Conservation (phyloP, 2,888 invertebrate species). For the Leptinotarsa rubiginosa region DNA sequence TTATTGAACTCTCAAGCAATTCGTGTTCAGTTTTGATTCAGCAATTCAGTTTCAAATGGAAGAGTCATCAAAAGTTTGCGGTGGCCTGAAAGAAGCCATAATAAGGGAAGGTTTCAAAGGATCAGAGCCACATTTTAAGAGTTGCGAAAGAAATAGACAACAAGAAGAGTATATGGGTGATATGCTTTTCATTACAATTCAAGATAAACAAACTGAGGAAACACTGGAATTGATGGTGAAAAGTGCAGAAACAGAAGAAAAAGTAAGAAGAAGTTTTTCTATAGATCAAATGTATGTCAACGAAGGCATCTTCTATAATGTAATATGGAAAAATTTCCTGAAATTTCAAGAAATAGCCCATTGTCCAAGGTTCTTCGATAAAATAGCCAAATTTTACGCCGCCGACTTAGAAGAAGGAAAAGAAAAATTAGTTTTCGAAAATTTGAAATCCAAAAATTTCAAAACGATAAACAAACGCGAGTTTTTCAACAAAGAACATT, state of each 20-base stretch:
- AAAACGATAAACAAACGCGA: constrained; percentile 27
- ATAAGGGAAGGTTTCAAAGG: not conserved
- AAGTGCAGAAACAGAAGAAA: not conserved
- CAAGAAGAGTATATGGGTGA: not conserved
- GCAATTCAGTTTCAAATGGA: not conserved
- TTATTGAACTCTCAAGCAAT: too few relatives aligned
- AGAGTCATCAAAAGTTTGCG: not conserved
- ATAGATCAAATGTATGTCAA: constrained; percentile 13
- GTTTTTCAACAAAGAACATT: constrained; percentile 46
- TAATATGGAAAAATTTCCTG: constrained; percentile 26
- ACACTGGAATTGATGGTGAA: not conserved
- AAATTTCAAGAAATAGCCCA: constrained; percentile 22
- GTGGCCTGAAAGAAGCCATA: not conserved
- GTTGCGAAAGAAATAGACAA: not conserved
- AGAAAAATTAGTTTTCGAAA: constrained; percentile 44
- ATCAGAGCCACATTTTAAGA: not conserved
- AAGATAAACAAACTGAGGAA: not conserved
- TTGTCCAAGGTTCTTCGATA: not conserved
- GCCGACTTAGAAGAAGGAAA: not conserved
- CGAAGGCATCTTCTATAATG: constrained; percentile 39
- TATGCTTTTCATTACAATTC: not conserved
- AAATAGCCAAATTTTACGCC: constrained; percentile 30
- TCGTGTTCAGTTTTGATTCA: too few relatives aligned
- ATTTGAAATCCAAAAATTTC: constrained; percentile 38
- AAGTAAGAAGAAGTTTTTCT: not conserved